These are phyloP conservation scores for Aselliscus stoliczkanus DNA, from an alignment of 2,797 vertebrate species.

Conservation along the genomic window DNA sequence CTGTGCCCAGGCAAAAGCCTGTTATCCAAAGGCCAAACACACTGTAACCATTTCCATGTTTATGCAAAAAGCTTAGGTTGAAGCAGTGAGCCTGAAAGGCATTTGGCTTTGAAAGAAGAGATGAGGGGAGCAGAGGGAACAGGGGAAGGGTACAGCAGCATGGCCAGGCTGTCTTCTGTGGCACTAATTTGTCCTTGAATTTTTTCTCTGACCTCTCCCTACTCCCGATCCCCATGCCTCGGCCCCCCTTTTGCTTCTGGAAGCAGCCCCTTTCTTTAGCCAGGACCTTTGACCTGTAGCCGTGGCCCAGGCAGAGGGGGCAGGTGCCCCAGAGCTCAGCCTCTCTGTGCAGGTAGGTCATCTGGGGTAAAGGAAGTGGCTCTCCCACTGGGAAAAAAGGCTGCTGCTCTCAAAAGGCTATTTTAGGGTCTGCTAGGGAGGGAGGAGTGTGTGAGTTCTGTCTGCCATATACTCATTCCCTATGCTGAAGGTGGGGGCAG, in stretches of 20 bases:
- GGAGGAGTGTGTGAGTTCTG: not conserved
- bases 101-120: not conserved
- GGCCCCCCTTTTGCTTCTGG: not conserved
- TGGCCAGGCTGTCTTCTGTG: not conserved
- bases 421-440: not conserved
- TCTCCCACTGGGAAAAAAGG: not conserved
- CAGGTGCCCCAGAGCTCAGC: not conserved
- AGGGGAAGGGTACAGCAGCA: accelerated
- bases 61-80: not conserved
- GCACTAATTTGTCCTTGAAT: not conserved
- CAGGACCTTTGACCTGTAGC: not conserved
- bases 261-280: not conserved
- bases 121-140: too few species aligned
- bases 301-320: not conserved
- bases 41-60: not conserved
- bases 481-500: not conserved
- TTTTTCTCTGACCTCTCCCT: not conserved
- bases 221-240: not conserved
- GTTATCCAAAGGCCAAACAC: not conserved
- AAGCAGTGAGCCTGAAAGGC: not conserved
- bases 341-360: not conserved
- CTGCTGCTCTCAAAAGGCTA: not conserved
- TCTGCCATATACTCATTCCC: not conserved
- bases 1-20: not conserved
- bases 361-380: not conserved